These are phyloP conservation scores for Tipula lateralis DNA, from an alignment of 2,888 invertebrate species.

Conservation along the genomic window DNA sequence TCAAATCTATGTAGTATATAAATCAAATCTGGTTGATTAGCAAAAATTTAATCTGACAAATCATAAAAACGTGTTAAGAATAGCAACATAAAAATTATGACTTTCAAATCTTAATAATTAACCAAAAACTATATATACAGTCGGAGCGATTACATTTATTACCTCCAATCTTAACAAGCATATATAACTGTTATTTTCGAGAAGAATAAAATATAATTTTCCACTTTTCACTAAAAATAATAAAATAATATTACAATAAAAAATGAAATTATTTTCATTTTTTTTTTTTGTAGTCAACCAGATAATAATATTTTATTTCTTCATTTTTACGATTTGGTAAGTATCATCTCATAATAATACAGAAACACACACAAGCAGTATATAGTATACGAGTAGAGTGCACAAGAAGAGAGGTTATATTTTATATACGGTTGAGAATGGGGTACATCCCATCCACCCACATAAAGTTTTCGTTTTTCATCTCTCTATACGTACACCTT, in stretches of 20 bases:
- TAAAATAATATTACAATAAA: not conserved
- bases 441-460: not conserved
- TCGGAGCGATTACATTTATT: not conserved
- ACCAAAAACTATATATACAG: not conserved
- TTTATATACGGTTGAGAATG: not conserved
- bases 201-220: not conserved
- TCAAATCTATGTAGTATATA: no score
- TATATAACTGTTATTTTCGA: not conserved
- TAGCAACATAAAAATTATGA: not conserved
- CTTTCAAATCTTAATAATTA: not conserved
- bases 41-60: not conserved
- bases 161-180: not conserved
- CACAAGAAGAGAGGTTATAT: no score
- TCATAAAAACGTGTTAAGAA: not conserved
- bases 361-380: not conserved
- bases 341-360: not conserved
- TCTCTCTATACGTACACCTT: not conserved
- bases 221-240: not conserved
- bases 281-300: not conserved
- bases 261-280: not conserved
- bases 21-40: no score
- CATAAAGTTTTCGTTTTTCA: not conserved
- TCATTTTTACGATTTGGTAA: slow-evolving; percentile 24
- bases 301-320: slow-evolving; percentile 24
- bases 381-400: no score